A percentile compares a stretch with the other conserved stretches of the same genome.
These are phyloP conservation scores for Nesidiocoris tenuis DNA, from an alignment of 2,888 invertebrate species.

Conservation along the genomic window DNA sequence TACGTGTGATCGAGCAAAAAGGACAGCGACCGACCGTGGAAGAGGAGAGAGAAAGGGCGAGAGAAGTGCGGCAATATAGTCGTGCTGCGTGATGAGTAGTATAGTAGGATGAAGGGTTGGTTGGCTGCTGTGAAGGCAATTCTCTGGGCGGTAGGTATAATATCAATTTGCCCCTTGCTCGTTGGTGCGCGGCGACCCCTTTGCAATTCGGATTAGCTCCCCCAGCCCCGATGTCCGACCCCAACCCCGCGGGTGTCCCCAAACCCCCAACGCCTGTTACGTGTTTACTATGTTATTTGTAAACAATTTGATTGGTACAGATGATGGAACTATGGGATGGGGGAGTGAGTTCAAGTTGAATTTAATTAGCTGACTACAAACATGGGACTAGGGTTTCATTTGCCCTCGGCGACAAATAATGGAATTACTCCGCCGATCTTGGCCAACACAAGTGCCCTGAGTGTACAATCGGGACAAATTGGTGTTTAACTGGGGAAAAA, in stretches of 20 bases:
- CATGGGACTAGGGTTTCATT: not conserved
- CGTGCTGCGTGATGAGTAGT: not conserved
- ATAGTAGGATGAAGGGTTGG: not conserved
- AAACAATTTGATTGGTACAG: conserved; percentile 16
- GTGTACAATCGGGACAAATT: too few species aligned
- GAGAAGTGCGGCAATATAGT: not conserved
- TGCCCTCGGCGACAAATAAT: not conserved
- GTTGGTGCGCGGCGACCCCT: not conserved
- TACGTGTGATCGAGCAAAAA: too few species aligned
- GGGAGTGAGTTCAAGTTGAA: not conserved
- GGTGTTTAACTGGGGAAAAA: too few species aligned
- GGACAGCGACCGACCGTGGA: not conserved
- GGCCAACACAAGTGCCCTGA: too few species aligned
- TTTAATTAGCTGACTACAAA: not conserved
- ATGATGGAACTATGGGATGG: not conserved
- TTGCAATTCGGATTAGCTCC: conserved; percentile 30
- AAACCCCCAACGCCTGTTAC: not conserved
- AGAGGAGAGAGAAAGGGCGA: not conserved
- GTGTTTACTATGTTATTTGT: conserved; percentile 32
- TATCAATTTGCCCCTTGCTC: conserved; percentile 21
- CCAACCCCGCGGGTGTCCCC: not conserved
- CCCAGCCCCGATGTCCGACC: not conserved
- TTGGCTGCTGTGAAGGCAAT: not conserved
- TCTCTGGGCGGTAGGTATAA: conserved; percentile 7
- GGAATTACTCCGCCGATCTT: not conserved